Conservation (phyloP, 2,113 vertebrate species). For the Chloropsis cyanopogon region DNA sequence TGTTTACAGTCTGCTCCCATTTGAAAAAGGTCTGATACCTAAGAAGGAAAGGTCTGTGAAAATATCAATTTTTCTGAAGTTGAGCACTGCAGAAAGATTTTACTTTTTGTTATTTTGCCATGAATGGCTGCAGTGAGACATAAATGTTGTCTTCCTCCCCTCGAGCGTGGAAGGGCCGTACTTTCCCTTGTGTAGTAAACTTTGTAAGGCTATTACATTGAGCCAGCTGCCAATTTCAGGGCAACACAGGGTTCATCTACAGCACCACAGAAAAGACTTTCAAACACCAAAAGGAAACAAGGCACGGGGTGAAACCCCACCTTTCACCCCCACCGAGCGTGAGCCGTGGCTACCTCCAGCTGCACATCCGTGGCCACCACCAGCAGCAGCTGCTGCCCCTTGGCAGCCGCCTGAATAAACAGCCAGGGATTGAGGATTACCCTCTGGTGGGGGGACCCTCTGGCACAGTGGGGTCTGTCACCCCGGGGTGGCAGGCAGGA, state of each 20-base stretch:
- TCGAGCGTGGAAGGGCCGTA: rapidly evolving
- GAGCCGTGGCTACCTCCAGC: not conserved
- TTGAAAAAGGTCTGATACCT: not conserved
- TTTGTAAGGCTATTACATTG: not conserved
- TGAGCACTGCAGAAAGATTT: not conserved
- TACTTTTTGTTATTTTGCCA: not conserved
- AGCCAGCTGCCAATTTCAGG: not conserved
- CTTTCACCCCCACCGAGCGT: rapidly evolving
- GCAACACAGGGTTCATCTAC: not conserved
- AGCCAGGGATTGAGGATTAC: constrained; percentile 10
- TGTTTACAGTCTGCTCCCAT: constrained; percentile 6
- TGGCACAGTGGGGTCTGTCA: not conserved
- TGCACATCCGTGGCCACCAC: not conserved
- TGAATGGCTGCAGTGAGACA: not conserved
- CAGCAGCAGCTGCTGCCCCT: not conserved
- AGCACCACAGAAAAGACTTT: not conserved
- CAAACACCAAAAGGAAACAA: rapidly evolving
- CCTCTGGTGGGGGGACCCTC: not conserved
- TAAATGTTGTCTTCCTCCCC: not conserved
- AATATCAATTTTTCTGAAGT: not conserved
- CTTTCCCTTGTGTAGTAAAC: not conserved
- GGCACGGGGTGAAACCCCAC: not conserved
- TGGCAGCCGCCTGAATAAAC: not conserved
- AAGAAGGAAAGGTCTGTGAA: not conserved
- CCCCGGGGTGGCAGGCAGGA: not conserved